Evolutionary conservation across 2,888 invertebrate species (phyloP).

Genomic region (Endotricha flammealis): DNA sequence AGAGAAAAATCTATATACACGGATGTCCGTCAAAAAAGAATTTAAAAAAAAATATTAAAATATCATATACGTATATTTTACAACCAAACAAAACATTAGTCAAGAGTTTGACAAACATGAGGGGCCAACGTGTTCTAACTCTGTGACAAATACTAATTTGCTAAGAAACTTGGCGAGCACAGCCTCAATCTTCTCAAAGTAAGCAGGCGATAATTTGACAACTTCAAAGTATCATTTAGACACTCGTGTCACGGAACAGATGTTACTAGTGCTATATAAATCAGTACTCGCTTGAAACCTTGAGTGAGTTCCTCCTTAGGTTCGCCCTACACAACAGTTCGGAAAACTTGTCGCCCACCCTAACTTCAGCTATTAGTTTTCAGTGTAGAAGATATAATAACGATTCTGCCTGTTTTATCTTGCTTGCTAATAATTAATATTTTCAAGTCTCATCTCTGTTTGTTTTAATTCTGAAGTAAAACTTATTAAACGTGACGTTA

Average conservation of each 20-base stretch:
- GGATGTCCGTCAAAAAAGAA: too few species aligned
- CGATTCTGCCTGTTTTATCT: constrained; percentile 20
- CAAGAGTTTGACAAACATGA: constrained; percentile 6
- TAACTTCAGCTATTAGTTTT: constrained; percentile 42
- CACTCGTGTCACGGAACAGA: constrained; percentile 56
- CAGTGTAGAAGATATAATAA: constrained; percentile 28
- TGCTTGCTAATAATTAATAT: constrained; percentile 13
- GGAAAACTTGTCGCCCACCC: constrained; percentile 33
- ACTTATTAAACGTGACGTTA: too few species aligned
- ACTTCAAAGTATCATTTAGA: constrained; percentile 69
- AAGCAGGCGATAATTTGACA: constrained; percentile 64
- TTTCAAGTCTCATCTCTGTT: constrained; percentile 6
- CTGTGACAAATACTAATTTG: constrained; percentile 28
- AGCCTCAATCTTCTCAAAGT: constrained; percentile 39
- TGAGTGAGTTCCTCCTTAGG: constrained; percentile 61
- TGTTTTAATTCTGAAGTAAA: too few species aligned
- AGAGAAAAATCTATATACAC: too few species aligned
- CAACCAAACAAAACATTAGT: constrained; percentile 7
- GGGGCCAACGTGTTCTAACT: background rate
- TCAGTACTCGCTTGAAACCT: constrained; percentile 48
- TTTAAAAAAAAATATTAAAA: too few species aligned
- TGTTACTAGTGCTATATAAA: constrained; percentile 64
- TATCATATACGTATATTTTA: too few species aligned
- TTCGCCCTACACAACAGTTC: constrained; percentile 34
- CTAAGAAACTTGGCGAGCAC: constrained; percentile 25